Percentiles rank a stretch among this genome's conserved stretches.
phyloP scores from a whole-genome alignment of 2,113 vertebrate species.

The Mesoclemmys tuberculata region DNA sequence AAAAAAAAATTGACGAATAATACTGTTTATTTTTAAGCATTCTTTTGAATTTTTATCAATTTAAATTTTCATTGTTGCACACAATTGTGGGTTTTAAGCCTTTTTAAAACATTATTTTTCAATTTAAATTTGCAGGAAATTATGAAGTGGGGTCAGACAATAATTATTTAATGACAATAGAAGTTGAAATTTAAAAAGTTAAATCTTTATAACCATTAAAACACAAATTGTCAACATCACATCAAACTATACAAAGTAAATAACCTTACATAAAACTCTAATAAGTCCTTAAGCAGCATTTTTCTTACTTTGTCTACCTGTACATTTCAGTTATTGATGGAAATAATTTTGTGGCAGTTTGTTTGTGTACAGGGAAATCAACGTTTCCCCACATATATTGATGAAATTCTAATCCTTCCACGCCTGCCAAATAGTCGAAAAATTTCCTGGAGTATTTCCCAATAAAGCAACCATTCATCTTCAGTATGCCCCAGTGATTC shows the following conservation, averaged over 20 bases:
- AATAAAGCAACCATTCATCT: neutral
- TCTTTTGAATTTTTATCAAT: neutral
- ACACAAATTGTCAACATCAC: neutral
- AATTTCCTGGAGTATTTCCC: neutral
- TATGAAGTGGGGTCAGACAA: too few species aligned
- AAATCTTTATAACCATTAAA: neutral
- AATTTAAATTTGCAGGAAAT: too few species aligned
- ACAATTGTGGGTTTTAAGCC: too few species aligned
- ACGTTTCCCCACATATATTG: neutral
- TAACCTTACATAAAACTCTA: neutral
- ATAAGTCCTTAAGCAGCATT: neutral
- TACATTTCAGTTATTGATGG: neutral
- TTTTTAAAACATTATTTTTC: too few species aligned
- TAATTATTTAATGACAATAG: too few species aligned
- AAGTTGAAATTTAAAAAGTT: neutral
- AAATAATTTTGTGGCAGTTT: neutral
- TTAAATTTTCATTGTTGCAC: neutral
- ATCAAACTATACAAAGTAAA: neutral
- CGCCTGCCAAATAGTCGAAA: neutral
- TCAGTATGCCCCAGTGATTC: neutral
- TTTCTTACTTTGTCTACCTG: neutral
- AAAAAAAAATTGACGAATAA: neutral
- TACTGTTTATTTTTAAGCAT: neutral
- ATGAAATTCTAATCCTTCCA: neutral
- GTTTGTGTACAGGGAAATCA: neutral